Evolutionary conservation across 1,140 invertebrate species (phyloP).

Genomic region (Drosophila pallidifrons): DNA sequence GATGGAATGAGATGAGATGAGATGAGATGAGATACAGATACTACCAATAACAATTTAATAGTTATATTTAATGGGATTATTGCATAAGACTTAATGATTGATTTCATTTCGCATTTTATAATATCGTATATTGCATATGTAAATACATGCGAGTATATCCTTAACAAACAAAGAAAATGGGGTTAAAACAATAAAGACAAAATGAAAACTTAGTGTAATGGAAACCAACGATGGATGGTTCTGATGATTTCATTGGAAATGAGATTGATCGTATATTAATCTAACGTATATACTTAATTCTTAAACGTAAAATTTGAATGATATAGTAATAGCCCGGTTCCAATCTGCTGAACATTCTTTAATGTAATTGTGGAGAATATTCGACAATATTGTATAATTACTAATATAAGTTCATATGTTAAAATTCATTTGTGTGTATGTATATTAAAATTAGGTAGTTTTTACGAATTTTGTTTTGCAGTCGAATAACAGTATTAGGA

Average conservation of each 20-base stretch:
- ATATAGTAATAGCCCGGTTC: slow-evolving; percentile 15
- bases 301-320: slow-evolving; percentile 9
- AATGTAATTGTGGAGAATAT: slow-evolving; percentile 10
- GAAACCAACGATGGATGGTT: neutral
- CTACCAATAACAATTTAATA: slow-evolving; percentile 14
- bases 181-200: slow-evolving; percentile 7
- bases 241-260: neutral
- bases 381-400: slow-evolving; percentile 22
- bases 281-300: slow-evolving; percentile 9
- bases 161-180: neutral
- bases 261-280: slow-evolving; percentile 10
- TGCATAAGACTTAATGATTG: slow-evolving; percentile 6
- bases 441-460: slow-evolving; percentile 5
- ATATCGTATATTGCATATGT: slow-evolving; percentile 15
- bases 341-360: slow-evolving; percentile 13
- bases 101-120: slow-evolving; percentile 5
- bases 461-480: slow-evolving; percentile 8
- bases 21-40: neutral
- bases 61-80: slow-evolving; percentile 11
- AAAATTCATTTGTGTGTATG: slow-evolving; percentile 1
- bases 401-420: slow-evolving; percentile 6
- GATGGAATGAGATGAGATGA: no score
- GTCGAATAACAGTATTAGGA: slow-evolving; percentile 4
- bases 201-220: slow-evolving; percentile 3
- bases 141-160: slow-evolving; percentile 6